These are phyloP conservation scores for Sebastes ruberrimus DNA, from an alignment of 2,797 vertebrate genomes.

Conservation along the genomic window DNA sequence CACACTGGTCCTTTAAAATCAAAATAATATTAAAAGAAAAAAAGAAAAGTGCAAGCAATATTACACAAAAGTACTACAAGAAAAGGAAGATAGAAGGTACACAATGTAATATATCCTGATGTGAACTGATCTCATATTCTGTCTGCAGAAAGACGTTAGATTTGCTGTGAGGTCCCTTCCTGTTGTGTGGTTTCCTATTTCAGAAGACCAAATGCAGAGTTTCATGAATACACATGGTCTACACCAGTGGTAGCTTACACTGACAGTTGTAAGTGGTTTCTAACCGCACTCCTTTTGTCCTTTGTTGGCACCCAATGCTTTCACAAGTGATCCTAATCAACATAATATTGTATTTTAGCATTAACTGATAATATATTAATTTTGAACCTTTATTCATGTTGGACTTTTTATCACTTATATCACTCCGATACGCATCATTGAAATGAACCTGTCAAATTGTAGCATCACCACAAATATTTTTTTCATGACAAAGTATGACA, in stretches of 20 bases:
- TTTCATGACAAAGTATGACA: not conserved
- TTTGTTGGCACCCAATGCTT: not conserved
- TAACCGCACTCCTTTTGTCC: not conserved
- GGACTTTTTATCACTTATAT: too few species aligned
- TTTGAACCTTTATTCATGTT: not conserved
- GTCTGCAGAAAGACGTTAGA: not conserved
- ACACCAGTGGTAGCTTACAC: not conserved
- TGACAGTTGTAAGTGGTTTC: not conserved
- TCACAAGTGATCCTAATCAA: not conserved
- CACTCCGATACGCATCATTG: not conserved
- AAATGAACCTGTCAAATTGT: not conserved
- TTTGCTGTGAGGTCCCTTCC: not conserved
- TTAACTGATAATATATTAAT: not conserved
- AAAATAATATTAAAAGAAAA: too few species aligned
- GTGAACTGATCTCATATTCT: not conserved
- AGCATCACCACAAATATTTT: not conserved
- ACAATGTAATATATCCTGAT: not conserved
- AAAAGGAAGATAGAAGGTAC: not conserved
- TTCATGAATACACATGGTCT: not conserved
- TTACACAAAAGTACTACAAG: not conserved
- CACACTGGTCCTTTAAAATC: too few species aligned
- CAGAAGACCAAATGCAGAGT: not conserved
- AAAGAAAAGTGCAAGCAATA: too few species aligned
- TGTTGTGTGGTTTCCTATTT: not conserved
- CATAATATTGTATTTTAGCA: not conserved